Evolutionary conservation across 2,797 vertebrate species (phyloP).

Genomic region (Myotis findleyi): DNA sequence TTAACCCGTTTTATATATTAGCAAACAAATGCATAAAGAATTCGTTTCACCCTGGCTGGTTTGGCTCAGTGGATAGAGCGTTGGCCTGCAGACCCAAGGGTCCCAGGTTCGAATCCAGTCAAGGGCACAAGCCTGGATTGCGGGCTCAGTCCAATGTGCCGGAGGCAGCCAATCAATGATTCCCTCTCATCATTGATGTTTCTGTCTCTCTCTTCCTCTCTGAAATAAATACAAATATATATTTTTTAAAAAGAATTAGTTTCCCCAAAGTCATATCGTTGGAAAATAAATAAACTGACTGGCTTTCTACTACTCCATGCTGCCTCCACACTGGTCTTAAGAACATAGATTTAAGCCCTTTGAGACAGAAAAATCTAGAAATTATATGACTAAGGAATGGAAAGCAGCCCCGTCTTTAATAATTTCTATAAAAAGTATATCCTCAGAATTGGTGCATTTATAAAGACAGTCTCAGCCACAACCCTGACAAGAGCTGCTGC

Average conservation of each 20-base stretch:
- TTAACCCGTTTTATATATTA: not conserved
- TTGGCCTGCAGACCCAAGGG: no score
- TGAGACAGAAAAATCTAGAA: not conserved
- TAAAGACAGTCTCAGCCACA: not conserved
- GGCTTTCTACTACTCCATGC: not conserved
- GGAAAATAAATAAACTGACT: not conserved
- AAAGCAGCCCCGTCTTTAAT: not conserved
- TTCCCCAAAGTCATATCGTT: not conserved
- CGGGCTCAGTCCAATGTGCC: no score
- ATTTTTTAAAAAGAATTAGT: no score
- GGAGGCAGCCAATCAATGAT: no score
- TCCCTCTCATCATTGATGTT: no score
- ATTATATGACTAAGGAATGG: not conserved
- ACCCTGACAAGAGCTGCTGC: slow-evolving; percentile 24
- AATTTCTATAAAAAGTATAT: not conserved
- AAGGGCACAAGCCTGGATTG: no score
- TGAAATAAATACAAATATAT: no score
- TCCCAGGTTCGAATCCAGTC: no score
- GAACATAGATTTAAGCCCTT: not conserved
- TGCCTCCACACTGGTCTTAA: not conserved
- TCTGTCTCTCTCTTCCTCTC: no score
- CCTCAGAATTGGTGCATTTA: not conserved
- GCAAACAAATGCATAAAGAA: not conserved
- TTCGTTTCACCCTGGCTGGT: not conserved
- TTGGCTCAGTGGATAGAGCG: no score